Base-by-base conservation (phyloP, 2,797 vertebrate genomes). In the Eleutherodactylus coqui region DNA sequence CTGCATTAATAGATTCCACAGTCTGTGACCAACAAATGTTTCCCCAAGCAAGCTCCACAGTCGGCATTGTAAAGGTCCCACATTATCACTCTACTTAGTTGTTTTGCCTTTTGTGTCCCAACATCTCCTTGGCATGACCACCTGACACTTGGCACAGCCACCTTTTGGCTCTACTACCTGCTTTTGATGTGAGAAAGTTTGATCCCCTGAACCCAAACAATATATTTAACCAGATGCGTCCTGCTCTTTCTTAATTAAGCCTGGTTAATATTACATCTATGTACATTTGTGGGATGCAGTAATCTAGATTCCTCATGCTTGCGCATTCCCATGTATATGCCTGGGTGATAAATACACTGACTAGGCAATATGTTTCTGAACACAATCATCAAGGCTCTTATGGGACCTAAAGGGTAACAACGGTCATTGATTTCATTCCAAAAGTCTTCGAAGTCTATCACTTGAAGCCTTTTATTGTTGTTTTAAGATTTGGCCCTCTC, bases 401-500 rank as follows among this genome's bases (percentile, higher is more conserved):
- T 87, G 49, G 67, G 75, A 64, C 64, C 53, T 81, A 72, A 88
- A 86, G 88, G 72, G 84, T 67, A 78, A 82, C 82, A 67, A 70
- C 38, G 80, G 49, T 3, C 62, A 77, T 72, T 81, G 72, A 55
- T 87, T 88, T 87, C 84, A 73, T 89, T 82, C 84, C 75, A 87
- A 70, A 76, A 75, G 45, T 77, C 82, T 43, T 17, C 75, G 51
- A 86, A 70, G 81, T 87, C 85, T 83, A 82, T 84, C 72, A 88
- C 79, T 58, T 77, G 70, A 89, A 43, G 49, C 58, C 85, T 89
- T 58, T 87, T 86, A 88, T 85, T 88, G 88, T 87, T 83, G 81
- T 88, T 86, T 70, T 79, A 67, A 79, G 77, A 38, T 81, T 81
- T 85, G 78, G 82, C 62, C 82, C 29, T 86, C 41, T 62, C 51